Evolutionary conservation across 2,113 vertebrate genomes (phyloP).

Genomic region (Ochotona princeps): DNA sequence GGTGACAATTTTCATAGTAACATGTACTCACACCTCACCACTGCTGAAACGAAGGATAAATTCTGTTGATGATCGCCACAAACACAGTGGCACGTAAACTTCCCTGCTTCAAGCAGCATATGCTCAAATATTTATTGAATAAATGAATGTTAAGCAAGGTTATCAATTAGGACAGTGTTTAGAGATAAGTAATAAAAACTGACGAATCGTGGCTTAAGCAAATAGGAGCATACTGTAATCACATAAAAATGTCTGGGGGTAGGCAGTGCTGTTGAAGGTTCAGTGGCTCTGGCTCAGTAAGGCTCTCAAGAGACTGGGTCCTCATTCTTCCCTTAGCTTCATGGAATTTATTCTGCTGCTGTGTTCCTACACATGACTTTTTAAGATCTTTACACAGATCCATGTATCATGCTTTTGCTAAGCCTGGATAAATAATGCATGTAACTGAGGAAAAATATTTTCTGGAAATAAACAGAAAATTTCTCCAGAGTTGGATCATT

Average conservation of each 20-base stretch:
- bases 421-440: background rate
- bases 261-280: background rate
- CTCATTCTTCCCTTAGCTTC: background rate
- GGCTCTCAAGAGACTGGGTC: background rate
- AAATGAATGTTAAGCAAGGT: slow-evolving; percentile 39
- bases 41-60: background rate
- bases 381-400: background rate
- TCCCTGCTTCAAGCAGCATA: background rate
- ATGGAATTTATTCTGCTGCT: background rate
- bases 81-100: background rate
- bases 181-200: slow-evolving; percentile 32
- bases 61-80: slow-evolving; percentile 24
- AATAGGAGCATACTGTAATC: background rate
- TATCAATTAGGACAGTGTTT: slow-evolving; percentile 10
- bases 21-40: background rate
- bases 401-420: background rate
- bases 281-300: background rate
- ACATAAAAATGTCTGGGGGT: background rate
- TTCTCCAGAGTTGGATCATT: background rate
- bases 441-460: background rate
- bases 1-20: slow-evolving; percentile 13
- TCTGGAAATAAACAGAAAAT: slow-evolving; percentile 12
- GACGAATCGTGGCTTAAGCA: background rate
- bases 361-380: background rate
- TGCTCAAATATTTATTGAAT: slow-evolving; percentile 54